Conservation (phyloP, 2,888 invertebrate genomes). For the Arctia plantaginis region DNA sequence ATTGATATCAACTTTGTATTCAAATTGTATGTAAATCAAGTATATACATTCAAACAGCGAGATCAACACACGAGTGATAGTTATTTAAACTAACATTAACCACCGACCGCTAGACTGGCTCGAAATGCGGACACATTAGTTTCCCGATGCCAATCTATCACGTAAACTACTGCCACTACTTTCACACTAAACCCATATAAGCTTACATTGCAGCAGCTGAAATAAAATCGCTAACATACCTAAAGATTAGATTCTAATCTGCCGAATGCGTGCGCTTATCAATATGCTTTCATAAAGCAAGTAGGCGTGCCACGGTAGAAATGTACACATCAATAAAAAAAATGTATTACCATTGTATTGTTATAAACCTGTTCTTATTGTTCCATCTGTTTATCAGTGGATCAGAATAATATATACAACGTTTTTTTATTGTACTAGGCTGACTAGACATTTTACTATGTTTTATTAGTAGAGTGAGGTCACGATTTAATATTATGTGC, state of each 20-base stretch:
- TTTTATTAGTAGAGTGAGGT: not conserved
- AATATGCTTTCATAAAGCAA: constrained; percentile 17
- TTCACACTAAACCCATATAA: constrained; percentile 3
- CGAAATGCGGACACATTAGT: not conserved
- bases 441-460: not conserved
- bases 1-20: not conserved
- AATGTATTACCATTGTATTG: constrained; percentile 2
- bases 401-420: not conserved
- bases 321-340: not conserved
- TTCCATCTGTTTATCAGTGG: constrained; percentile 2
- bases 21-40: not conserved
- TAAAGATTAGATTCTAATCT: constrained; percentile 9
- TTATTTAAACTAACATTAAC: not conserved
- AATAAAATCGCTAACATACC: not conserved
- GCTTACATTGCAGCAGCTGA: not conserved
- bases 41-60: not conserved
- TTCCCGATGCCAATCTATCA: not conserved
- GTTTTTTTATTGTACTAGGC: not conserved
- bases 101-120: not conserved
- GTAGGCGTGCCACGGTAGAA: constrained; percentile 20
- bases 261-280: constrained; percentile 18
- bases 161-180: not conserved
- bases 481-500: not conserved
- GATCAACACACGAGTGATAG: not conserved
- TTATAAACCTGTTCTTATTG: not conserved